Conservation (phyloP, 92 coral and sea anemone species). For the Desmophyllum pertusum region DNA sequence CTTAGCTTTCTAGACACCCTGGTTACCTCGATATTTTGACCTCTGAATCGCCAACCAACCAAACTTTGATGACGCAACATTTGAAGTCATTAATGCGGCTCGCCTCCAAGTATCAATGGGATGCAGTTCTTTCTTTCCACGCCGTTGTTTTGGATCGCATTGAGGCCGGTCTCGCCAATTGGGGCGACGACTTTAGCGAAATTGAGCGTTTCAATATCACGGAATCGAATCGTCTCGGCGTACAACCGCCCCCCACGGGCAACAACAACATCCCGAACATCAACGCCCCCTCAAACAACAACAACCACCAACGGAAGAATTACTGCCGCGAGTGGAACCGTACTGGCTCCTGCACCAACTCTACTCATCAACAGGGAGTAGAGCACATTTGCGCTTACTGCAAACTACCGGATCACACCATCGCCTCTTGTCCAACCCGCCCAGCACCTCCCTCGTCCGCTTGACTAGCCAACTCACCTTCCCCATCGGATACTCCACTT, state of each 20-base stretch:
- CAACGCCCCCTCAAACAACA: too few species aligned
- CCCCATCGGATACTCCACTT: not conserved
- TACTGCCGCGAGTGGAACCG: slow-evolving; percentile 1
- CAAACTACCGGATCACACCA: not conserved
- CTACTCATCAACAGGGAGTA: not conserved
- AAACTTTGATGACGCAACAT: not conserved
- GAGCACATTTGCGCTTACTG: not conserved
- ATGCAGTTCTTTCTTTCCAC: not conserved
- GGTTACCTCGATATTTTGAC: too few species aligned
- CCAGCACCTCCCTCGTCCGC: not conserved
- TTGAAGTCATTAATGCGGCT: not conserved
- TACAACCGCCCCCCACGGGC: not conserved
- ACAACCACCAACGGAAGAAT: too few species aligned
- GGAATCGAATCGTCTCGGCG: not conserved
- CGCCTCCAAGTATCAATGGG: not conserved
- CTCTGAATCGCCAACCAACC: not conserved
- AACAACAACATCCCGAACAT: not conserved
- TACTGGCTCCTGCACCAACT: not conserved
- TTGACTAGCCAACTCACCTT: not conserved
- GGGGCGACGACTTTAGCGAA: slow-evolving; percentile 12
- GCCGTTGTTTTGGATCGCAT: slow-evolving; percentile 9
- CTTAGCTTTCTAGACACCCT: too few species aligned
- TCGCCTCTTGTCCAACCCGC: not conserved
- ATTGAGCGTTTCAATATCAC: slow-evolving; percentile 9
- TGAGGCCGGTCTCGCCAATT: not conserved